These are phyloP conservation scores for Phymorhynchus buccinoides DNA, from an alignment of 1,140 invertebrate species.

Conservation along the genomic window DNA sequence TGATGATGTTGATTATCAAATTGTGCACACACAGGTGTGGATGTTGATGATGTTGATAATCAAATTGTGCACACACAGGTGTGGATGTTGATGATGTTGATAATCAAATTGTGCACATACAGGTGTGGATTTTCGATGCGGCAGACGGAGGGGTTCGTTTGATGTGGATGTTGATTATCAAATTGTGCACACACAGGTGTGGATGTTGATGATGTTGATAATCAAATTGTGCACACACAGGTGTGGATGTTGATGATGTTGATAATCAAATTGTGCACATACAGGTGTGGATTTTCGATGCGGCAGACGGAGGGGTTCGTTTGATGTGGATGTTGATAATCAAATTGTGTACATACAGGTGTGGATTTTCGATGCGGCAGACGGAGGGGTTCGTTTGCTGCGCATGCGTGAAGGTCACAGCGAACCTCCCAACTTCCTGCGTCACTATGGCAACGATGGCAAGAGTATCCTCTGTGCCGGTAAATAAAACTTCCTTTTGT, in stretches of 20 bases:
- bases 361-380: conserved; percentile 96
- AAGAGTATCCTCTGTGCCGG: conserved; percentile 88
- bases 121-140: conserved; percentile 95
- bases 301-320: too few species aligned
- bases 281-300: conserved; percentile 93
- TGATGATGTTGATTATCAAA: too few species aligned
- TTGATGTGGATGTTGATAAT: too few species aligned
- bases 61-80: too few species aligned
- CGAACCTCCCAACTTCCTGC: conserved; percentile 84
- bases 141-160: conserved; percentile 90
- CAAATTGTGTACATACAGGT: conserved; percentile 72
- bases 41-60: too few species aligned
- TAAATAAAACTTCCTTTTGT: neutral
- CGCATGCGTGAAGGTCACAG: conserved; percentile 88
- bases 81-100: too few species aligned
- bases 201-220: too few species aligned
- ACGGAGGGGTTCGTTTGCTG: conserved; percentile 89
- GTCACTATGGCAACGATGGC: conserved; percentile 88
- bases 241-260: too few species aligned
- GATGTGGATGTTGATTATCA: too few species aligned
- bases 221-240: too few species aligned
- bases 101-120: conserved; percentile 24
- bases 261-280: conserved; percentile 21
- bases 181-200: too few species aligned
- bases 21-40: too few species aligned